Evolutionary conservation across 2,113 vertebrate species (phyloP).

Genomic region (Anseranas semipalmata): DNA sequence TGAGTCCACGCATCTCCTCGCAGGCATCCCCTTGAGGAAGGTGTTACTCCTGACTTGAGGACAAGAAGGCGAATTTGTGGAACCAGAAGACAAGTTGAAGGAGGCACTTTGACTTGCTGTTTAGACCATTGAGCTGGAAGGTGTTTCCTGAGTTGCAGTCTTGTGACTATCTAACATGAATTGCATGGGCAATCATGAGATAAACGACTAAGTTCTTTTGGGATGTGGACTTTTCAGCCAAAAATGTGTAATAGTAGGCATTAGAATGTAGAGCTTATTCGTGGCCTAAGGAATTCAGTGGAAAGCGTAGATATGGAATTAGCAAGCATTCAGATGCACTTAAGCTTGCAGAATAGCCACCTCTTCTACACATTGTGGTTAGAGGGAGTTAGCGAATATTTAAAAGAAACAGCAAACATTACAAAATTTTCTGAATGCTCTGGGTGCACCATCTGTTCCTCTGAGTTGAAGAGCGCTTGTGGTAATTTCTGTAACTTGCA

Average conservation of each 20-base stretch:
- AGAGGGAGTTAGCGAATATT: background rate
- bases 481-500: background rate
- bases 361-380: background rate
- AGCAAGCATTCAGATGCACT: background rate
- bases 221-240: background rate
- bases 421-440: background rate
- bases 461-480: background rate
- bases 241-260: accelerated
- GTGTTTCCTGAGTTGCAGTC: background rate
- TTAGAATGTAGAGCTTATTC: background rate
- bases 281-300: background rate
- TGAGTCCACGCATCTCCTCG: background rate
- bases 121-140: background rate
- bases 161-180: background rate
- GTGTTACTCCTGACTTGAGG: background rate
- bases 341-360: background rate
- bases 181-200: accelerated
- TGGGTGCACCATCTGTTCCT: background rate
- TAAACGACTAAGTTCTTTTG: background rate
- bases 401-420: background rate
- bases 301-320: background rate
- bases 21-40: background rate
- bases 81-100: background rate
- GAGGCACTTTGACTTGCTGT: background rate
- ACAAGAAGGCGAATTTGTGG: background rate